Conservation (phyloP, 1,140 invertebrate species). For the Zaprionus vittiger region DNA sequence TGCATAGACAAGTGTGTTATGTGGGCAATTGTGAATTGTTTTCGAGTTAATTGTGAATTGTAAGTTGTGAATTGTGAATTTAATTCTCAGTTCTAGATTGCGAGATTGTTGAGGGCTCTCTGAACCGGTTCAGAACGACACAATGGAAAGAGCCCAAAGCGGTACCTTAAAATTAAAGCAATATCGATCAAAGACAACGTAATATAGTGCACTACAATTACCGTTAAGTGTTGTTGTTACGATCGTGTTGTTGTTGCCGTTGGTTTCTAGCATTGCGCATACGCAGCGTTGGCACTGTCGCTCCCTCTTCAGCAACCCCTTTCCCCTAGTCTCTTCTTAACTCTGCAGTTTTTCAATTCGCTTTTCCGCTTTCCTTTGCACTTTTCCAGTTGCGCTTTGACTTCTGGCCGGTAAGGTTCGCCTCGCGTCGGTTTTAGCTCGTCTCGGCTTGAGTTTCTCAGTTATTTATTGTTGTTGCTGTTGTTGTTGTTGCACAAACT, state of each 20-base stretch:
- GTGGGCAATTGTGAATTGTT: neutral
- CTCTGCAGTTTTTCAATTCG: conserved; percentile 11
- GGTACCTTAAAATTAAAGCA: conserved; percentile 5
- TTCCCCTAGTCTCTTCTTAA: neutral
- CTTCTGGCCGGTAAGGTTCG: conserved; percentile 30
- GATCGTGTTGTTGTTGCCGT: neutral
- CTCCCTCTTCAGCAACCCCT: neutral
- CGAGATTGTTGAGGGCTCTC: conserved; percentile 2
- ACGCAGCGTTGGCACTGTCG: conserved; percentile 29
- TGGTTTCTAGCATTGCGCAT: conserved; percentile 29
- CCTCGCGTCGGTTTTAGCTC: conserved; percentile 18
- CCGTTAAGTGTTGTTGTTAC: neutral
- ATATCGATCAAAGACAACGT: neutral
- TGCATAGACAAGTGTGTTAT: conserved; percentile 1
- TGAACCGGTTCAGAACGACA: conserved; percentile 21
- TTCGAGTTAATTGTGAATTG: neutral
- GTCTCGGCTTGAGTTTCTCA: neutral
- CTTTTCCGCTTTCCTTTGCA: conserved; percentile 29
- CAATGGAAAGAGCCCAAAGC: conserved; percentile 18
- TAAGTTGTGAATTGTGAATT: conserved; percentile 7
- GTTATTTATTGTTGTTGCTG: neutral
- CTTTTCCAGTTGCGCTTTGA: conserved; percentile 37
- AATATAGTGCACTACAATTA: conserved; percentile 7
- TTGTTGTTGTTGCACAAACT: conserved; percentile 9
- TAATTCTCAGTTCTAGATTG: conserved; percentile 8